phyloP scores from a whole-genome alignment of 23 tunicate species.

The Oikopleura vanhoeffeni region DNA sequence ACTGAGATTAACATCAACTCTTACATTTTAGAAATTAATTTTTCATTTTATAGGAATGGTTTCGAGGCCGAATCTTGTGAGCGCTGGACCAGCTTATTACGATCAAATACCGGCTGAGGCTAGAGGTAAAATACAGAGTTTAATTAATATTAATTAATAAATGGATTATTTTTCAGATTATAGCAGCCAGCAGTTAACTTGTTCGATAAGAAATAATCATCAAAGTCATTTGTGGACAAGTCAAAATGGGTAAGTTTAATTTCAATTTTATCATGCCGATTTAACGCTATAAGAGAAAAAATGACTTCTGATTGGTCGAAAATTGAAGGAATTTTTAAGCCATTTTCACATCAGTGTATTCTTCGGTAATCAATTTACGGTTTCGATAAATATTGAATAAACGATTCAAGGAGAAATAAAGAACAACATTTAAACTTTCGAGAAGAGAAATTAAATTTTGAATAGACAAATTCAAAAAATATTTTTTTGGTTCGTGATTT shows the following conservation, averaged over 20 bases:
- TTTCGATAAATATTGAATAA: too few relatives aligned
- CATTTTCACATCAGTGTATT: too few relatives aligned
- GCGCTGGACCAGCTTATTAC: not conserved
- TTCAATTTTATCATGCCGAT: not conserved
- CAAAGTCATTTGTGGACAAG: not conserved
- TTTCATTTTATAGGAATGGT: not conserved
- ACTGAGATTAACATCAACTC: too few relatives aligned
- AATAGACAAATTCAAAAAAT: too few relatives aligned
- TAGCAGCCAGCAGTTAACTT: not conserved
- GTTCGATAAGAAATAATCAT: not conserved
- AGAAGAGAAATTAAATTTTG: too few relatives aligned
- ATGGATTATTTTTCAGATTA: conserved; percentile 1
- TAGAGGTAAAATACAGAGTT: not conserved
- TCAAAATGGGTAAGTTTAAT: not conserved
- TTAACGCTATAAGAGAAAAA: not conserved
- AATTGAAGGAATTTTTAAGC: too few relatives aligned
- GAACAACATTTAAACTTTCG: too few relatives aligned
- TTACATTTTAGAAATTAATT: too few relatives aligned
- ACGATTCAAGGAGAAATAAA: too few relatives aligned
- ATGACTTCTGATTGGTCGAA: too few relatives aligned
- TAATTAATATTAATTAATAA: not conserved
- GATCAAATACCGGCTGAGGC: not conserved
- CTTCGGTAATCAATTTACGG: too few relatives aligned
- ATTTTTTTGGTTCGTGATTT: too few relatives aligned
- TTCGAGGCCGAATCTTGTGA: not conserved